A percentile compares a stretch with the other conserved stretches of the same genome.
phyloP scores from a whole-genome alignment of 2,797 vertebrate genomes.

The Hapalemur alaotrensis region DNA sequence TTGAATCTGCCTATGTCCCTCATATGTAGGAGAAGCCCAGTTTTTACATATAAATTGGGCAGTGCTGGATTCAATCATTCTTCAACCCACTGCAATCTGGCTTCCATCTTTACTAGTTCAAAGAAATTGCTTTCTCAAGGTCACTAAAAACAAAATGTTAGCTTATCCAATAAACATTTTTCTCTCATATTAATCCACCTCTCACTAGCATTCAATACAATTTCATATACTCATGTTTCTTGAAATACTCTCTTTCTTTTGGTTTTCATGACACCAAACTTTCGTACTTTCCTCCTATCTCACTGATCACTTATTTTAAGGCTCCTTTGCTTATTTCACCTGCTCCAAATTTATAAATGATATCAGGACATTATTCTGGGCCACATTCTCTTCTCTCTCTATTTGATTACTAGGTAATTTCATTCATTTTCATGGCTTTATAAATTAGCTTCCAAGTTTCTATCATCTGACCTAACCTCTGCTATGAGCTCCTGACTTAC shows the following conservation, averaged over 20 bases:
- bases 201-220: background rate
- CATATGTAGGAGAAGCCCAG: background rate
- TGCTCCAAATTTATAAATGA: constrained; percentile 2
- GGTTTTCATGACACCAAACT: background rate
- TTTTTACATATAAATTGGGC: background rate
- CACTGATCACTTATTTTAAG: background rate
- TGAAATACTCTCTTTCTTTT: constrained; percentile 1
- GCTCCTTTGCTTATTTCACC: background rate
- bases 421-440: background rate
- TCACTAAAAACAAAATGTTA: constrained; percentile 7
- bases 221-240: background rate
- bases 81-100: background rate
- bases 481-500: background rate
- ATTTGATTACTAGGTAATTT: background rate
- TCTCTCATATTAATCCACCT: constrained; percentile 9
- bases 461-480: background rate
- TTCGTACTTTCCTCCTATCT: background rate
- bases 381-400: background rate
- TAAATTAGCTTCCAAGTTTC: constrained; percentile 12
- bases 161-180: constrained; percentile 9
- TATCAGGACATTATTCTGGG: background rate
- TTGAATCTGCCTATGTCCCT: background rate
- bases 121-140: background rate
- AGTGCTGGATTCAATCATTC: constrained; percentile 11
- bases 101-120: background rate